Evolutionary conservation across 2,113 vertebrate species (phyloP), one percentile per base, ranked within the genome.

Genomic region (Regulus satrapa): DNA sequence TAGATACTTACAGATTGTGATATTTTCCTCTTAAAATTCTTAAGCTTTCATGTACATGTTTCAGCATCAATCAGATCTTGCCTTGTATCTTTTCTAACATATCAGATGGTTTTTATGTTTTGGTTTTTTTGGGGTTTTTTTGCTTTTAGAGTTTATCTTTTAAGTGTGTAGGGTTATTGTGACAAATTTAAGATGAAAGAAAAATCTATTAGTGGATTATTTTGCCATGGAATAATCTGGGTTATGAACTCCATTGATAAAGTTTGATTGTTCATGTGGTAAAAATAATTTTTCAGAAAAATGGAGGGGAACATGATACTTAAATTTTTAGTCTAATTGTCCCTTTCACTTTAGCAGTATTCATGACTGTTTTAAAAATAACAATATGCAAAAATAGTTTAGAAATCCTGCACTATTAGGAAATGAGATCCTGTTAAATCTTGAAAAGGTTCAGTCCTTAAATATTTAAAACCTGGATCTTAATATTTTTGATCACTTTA

Each of bases 351-450:
- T 87, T 85, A 77, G 43, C n/a, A 51, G 15, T 88, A 86, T 92
- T 95, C 94, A 75, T 95, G 10, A 90, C 31, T 64, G 12, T 85
- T 83, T 93, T 92, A 54, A 85, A 29, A 55, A 51, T 81, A 93
- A 38, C 10, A 73, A 64, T 74, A 78, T 46, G 69, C 82, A 93
- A 79, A 38, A 79, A 54, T 80, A 82, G 49, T 67, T 96, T 52
- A 79, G 74, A 71, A 88, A 61, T 82, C 84, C 52, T 73, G 66
- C 59, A 62, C 21, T 82, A 62, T 18, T 66, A 92, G 79, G 26
- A 52, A 85, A 88, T 89, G 36, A 79, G 75, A 75, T 92, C 62
- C 45, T 88, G n/a, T 31, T 80, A 78, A 89, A 67, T 82, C 68
- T 91, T 87, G 84, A 73, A 93, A 85, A 63, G 17, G 8, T 88